Evolutionary conservation across 2,888 invertebrate species (phyloP).

Genomic region (Ceriagrion tenellum): DNA sequence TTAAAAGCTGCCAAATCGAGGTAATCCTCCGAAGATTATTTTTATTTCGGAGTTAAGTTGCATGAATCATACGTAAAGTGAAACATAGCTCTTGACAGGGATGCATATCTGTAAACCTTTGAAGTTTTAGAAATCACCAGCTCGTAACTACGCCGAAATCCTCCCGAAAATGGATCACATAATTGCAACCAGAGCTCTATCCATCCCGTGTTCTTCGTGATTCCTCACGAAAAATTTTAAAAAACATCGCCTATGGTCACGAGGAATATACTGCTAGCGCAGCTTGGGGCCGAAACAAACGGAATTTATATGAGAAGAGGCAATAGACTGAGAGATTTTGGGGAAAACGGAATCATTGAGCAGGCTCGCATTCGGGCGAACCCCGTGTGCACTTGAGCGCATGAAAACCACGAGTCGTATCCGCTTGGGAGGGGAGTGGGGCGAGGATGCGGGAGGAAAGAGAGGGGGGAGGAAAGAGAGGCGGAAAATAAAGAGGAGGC

Average conservation of each 20-base stretch:
- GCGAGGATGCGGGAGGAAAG: no score
- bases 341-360: neutral
- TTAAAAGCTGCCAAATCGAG: no score
- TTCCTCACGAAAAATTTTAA: neutral
- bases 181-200: neutral
- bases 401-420: slow-evolving; percentile 1
- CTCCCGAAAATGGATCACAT: neutral
- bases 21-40: no score
- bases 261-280: neutral
- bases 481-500: neutral
- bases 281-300: neutral
- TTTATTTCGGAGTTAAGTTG: no score
- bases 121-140: no score
- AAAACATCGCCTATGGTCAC: neutral
- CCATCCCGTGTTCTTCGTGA: neutral
- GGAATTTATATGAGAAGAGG: neutral
- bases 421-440: neutral
- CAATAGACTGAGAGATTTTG: neutral
- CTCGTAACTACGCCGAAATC: neutral
- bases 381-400: neutral
- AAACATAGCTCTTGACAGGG: no score
- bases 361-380: neutral
- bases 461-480: neutral
- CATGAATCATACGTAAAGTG: no score
- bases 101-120: no score